Conservation (phyloP, 30 jellyfish, hydroid and myxozoan species). For the Calvadosia cruxmelitensis region DNA sequence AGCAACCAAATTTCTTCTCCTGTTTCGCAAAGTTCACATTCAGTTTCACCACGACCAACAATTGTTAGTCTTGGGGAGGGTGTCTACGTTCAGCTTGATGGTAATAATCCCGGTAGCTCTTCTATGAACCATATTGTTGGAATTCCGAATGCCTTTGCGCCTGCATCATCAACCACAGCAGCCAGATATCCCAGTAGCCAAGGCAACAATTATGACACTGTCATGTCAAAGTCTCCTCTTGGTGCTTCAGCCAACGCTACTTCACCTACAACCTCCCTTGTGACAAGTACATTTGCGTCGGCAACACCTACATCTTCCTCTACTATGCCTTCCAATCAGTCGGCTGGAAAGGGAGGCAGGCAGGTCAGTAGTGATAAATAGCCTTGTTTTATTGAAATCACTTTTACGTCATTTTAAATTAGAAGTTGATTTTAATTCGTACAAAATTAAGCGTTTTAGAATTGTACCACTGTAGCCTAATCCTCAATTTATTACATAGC, state of each 20-base stretch:
- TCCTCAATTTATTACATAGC: no score
- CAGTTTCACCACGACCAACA: neutral
- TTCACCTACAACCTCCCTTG: conserved; percentile 33
- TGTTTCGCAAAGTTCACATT: neutral
- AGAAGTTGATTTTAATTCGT: no score
- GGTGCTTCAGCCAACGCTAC: conserved; percentile 11
- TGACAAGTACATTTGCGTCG: conserved; percentile 11
- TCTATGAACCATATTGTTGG: conserved; percentile 1
- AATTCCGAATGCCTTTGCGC: neutral
- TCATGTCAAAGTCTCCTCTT: conserved; percentile 21
- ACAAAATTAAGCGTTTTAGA: no score
- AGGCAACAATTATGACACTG: neutral
- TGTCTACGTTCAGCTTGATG: neutral
- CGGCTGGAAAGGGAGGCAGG: no score
- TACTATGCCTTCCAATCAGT: no score
- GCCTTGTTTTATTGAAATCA: no score
- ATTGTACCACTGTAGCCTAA: no score
- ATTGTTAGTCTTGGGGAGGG: conserved; percentile 1
- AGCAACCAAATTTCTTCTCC: neutral
- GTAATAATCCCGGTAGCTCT: neutral
- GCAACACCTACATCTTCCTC: conserved; percentile 6
- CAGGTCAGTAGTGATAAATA: no score
- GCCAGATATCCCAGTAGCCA: neutral
- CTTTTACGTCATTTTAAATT: no score
- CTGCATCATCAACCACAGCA: neutral